phyloP scores from a whole-genome alignment of 92 coral and sea anemone genomes.

The Palythoa caribaeorum region DNA sequence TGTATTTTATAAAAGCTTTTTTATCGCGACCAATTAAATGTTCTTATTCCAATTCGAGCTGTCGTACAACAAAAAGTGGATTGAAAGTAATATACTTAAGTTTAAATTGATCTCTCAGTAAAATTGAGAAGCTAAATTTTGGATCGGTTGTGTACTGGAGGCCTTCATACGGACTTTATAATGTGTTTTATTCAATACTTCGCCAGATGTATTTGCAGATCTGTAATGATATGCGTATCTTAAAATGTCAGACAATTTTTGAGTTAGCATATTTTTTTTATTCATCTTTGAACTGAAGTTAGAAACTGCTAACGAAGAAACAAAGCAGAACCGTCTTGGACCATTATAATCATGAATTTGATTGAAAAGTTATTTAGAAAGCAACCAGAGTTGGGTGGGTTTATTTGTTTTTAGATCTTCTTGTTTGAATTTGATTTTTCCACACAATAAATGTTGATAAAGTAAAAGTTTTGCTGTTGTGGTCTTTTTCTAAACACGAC shows the following conservation, averaged over 20 bases:
- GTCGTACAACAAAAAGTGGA: neutral
- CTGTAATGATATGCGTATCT: neutral
- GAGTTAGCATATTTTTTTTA: neutral
- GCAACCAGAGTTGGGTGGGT: conserved; percentile 57
- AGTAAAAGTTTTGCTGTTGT: neutral
- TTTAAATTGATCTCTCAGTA: neutral
- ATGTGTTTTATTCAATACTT: neutral
- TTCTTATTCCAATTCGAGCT: neutral
- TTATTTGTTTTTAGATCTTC: neutral
- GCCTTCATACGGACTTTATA: neutral
- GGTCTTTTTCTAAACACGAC: neutral
- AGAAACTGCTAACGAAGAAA: neutral
- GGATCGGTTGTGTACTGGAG: neutral
- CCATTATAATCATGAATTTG: conserved; percentile 48
- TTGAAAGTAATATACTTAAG: neutral
- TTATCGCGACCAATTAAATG: conserved; percentile 46
- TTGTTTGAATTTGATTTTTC: neutral
- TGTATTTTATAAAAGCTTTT: conserved; percentile 39
- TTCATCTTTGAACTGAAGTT: neutral
- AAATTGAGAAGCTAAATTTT: neutral
- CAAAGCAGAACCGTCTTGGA: neutral
- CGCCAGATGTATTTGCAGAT: neutral
- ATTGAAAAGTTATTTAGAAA: conserved; percentile 66
- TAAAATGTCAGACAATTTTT: neutral
- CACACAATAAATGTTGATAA: neutral